These are phyloP conservation scores for Cyanoramphus novaezelandiae DNA, from an alignment of 2,113 vertebrate species.

Conservation along the genomic window DNA sequence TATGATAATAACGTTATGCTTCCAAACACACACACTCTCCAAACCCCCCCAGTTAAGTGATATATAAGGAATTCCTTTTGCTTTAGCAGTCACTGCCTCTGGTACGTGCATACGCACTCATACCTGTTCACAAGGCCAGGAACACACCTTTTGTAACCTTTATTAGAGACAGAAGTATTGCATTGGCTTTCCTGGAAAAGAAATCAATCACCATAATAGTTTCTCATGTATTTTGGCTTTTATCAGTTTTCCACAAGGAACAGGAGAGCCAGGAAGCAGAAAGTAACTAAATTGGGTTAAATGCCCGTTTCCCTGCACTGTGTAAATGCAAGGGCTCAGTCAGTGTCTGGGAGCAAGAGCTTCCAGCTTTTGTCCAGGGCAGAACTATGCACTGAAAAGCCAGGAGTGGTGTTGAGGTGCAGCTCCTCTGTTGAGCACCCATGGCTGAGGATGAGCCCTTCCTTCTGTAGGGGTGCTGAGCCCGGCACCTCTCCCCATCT, in stretches of 20 bases:
- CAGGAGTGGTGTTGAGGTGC: rapidly evolving
- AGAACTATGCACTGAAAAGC: not conserved
- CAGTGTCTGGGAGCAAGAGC: not conserved
- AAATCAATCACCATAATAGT: rapidly evolving
- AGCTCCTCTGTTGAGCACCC: not conserved
- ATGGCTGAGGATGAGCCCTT: not conserved
- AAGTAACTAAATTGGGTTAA: not conserved
- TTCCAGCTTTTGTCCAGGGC: not conserved
- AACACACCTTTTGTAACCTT: too few relatives aligned
- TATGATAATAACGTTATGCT: not conserved
- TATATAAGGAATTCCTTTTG: not conserved
- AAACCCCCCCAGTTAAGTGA: rapidly evolving
- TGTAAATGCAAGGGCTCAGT: rapidly evolving
- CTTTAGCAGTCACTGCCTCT: not conserved
- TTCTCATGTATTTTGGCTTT: not conserved
- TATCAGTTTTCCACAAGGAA: not conserved
- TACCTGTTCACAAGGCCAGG: rapidly evolving
- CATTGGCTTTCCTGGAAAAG: not conserved
- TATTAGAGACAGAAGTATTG: not conserved
- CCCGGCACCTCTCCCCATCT: rapidly evolving
- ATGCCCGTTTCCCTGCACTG: not conserved
- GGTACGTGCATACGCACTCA: not conserved
- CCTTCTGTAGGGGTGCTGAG: not conserved
- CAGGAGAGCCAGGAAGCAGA: not conserved
- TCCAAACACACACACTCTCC: not conserved